Conservation (phyloP, 2,113 vertebrate genomes). For the Melanotaenia duboulayi region DNA sequence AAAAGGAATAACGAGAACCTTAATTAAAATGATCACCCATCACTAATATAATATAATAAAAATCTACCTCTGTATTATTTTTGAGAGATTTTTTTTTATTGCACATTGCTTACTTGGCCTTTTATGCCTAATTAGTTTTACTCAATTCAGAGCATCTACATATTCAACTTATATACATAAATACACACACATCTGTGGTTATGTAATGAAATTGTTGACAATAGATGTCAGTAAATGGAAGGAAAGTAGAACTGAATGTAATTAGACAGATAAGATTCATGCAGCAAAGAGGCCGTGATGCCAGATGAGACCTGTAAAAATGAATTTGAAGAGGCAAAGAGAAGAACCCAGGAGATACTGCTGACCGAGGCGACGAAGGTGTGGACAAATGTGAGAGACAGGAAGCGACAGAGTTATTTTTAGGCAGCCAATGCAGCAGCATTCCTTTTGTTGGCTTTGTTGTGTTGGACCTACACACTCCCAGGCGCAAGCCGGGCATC, state of each 20-base stretch:
- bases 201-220: background rate
- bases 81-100: background rate
- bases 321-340: constrained; percentile 16
- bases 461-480: constrained; percentile 11
- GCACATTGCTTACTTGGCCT: background rate
- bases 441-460: constrained; percentile 26
- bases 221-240: constrained; percentile 22
- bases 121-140: background rate
- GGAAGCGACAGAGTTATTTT: constrained; percentile 65
- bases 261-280: constrained; percentile 33
- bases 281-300: background rate
- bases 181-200: background rate
- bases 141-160: background rate
- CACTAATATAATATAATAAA: background rate
- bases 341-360: constrained; percentile 22
- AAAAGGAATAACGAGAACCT: background rate
- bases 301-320: constrained; percentile 8
- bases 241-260: constrained; percentile 28
- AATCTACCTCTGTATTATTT: background rate
- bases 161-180: background rate
- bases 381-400: constrained; percentile 31
- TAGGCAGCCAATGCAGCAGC: constrained; percentile 29
- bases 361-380: constrained; percentile 25
- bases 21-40: background rate
- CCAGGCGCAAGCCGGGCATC: constrained; percentile 7